Percentiles rank a stretch among this genome's conserved stretches.
These are phyloP conservation scores for Ditula angustiorana DNA, from an alignment of 2,888 invertebrate genomes.

Conservation along the genomic window DNA sequence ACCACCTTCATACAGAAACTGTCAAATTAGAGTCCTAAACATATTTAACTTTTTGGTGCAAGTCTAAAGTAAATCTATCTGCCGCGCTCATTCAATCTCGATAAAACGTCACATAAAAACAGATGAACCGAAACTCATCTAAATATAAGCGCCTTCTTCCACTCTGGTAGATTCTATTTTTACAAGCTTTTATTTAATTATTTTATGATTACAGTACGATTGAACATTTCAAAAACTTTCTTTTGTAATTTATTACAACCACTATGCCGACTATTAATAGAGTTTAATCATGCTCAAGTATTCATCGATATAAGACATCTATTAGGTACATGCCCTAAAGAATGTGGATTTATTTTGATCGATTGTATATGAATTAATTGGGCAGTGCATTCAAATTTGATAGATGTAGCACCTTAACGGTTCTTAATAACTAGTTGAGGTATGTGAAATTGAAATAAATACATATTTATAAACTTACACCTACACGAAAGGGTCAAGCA, in stretches of 20 bases:
- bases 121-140: not conserved
- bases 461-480: no score
- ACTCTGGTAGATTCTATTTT: conserved; percentile 10
- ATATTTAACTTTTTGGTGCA: no score
- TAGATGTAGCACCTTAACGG: not conserved
- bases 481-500: not conserved
- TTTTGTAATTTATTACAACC: conserved; percentile 44
- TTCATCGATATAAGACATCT: conserved; percentile 8
- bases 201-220: conserved; percentile 10
- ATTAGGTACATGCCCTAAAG: not conserved
- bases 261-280: conserved; percentile 20
- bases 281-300: conserved; percentile 8
- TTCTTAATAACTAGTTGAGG: not conserved
- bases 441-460: not conserved
- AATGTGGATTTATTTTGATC: conserved; percentile 22
- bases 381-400: not conserved
- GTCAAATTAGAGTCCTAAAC: no score
- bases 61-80: no score
- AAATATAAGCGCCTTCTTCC: conserved; percentile 20
- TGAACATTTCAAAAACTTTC: conserved; percentile 42
- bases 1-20: no score
- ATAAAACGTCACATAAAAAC: conserved; percentile 3
- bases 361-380: conserved; percentile 20
- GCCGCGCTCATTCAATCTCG: no score
- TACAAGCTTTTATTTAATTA: conserved; percentile 9